Percentiles rank a stretch among this genome's conserved stretches.
Evolutionary conservation across 2,113 vertebrate genomes (phyloP).

Genomic region (Anhinga anhinga): DNA sequence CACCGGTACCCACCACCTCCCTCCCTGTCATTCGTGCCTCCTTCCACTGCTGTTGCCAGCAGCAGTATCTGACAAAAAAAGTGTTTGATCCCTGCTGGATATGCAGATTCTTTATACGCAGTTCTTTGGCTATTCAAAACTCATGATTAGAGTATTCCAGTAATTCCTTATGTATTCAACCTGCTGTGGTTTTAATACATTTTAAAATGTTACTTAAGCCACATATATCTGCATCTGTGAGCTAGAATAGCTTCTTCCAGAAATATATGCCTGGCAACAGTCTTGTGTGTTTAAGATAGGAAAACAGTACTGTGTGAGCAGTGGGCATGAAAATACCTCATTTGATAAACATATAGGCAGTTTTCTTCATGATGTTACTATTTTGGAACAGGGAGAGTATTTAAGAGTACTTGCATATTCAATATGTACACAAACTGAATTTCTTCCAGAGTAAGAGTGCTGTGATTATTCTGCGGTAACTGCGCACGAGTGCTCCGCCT

Average conservation of each 20-base stretch:
- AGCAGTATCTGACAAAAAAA: background rate
- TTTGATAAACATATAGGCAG: background rate
- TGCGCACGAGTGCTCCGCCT: background rate
- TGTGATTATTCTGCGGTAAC: background rate
- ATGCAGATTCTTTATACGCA: background rate
- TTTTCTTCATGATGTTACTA: background rate
- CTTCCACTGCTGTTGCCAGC: background rate
- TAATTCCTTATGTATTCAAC: background rate
- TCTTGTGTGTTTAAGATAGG: background rate
- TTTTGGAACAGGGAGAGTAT: background rate
- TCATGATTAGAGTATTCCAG: background rate
- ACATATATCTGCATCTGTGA: background rate
- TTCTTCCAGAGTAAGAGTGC: background rate
- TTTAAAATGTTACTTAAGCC: background rate
- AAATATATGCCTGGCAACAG: background rate
- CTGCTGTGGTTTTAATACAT: background rate
- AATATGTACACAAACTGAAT: background rate
- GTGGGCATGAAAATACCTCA: background rate
- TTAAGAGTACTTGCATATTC: background rate
- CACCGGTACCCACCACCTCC: background rate
- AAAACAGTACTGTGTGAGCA: conserved; percentile 11
- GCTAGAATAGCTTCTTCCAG: background rate
- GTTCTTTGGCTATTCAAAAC: background rate
- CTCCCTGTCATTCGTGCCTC: background rate
- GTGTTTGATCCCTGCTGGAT: background rate